These are phyloP conservation scores for Antheraea yamamai DNA, from an alignment of 2,888 invertebrate genomes.

Conservation along the genomic window DNA sequence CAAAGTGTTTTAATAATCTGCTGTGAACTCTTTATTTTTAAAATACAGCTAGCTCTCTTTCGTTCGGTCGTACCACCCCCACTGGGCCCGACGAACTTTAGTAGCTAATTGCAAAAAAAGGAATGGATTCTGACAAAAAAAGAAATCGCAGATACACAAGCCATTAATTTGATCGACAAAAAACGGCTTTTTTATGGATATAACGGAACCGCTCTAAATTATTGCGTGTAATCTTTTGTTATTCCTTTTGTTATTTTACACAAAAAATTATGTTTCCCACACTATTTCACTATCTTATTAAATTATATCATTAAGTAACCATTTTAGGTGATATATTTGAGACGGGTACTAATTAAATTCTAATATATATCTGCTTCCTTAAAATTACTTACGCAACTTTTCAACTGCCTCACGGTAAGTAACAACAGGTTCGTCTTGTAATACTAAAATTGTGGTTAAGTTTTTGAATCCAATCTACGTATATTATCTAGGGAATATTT, in stretches of 20 bases:
- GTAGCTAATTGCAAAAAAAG: conserved; percentile 55
- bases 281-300: conserved; percentile 34
- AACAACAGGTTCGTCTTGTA: neutral
- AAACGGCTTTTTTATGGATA: conserved; percentile 62
- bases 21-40: neutral
- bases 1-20: neutral
- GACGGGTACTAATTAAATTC: neutral
- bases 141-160: conserved; percentile 73
- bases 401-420: neutral
- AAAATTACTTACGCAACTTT: neutral
- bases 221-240: conserved; percentile 77
- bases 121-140: conserved; percentile 43
- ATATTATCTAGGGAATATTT: too few relatives aligned
- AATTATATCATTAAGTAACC: conserved; percentile 22
- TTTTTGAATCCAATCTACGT: too few relatives aligned
- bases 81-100: conserved; percentile 71
- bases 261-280: conserved; percentile 63
- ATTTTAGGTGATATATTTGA: conserved; percentile 3
- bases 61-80: conserved; percentile 47
- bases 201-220: conserved; percentile 73
- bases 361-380: neutral
- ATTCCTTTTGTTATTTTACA: conserved; percentile 57
- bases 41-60: conserved; percentile 19
- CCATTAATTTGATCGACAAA: conserved; percentile 66
- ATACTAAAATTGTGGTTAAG: too few relatives aligned